Conservation (phyloP, 2,888 invertebrate genomes). For the Cecidostiba fungosa region DNA sequence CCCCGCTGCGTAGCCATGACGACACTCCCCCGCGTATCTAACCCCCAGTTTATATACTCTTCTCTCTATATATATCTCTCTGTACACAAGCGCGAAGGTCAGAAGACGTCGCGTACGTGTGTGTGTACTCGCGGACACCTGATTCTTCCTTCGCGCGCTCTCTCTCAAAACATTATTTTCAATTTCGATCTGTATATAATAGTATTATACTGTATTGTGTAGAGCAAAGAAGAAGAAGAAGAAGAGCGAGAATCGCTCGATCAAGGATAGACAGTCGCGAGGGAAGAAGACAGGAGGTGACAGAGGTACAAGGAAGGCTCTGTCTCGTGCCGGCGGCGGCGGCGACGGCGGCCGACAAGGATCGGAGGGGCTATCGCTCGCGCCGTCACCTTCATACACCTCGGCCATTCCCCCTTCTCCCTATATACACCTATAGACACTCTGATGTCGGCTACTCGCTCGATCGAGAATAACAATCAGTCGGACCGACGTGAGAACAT, state of each 20-base stretch:
- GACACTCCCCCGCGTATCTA: slow-evolving; percentile 75
- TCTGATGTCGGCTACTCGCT: slow-evolving; percentile 40
- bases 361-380: slow-evolving; percentile 40
- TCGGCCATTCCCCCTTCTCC: background rate
- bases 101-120: slow-evolving; percentile 22
- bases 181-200: background rate
- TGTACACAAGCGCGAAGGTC: slow-evolving; percentile 32
- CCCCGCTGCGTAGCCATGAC: slow-evolving; percentile 83
- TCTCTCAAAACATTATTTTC: background rate
- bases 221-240: too few relatives aligned
- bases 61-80: background rate
- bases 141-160: background rate
- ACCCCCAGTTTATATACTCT: slow-evolving; percentile 24
- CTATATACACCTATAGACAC: slow-evolving; percentile 41
- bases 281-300: slow-evolving; percentile 14
- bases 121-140: background rate
- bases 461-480: slow-evolving; percentile 59
- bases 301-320: slow-evolving; percentile 31
- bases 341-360: slow-evolving; percentile 62
- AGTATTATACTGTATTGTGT: background rate
- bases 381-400: slow-evolving; percentile 6
- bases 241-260: slow-evolving; percentile 15
- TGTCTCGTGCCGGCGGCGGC: slow-evolving; percentile 44
- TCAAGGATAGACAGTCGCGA: slow-evolving; percentile 19
- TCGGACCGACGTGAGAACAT: slow-evolving; percentile 61